phyloP scores from a whole-genome alignment of 2,797 vertebrate genomes.

The Melanotaenia boesemani region DNA sequence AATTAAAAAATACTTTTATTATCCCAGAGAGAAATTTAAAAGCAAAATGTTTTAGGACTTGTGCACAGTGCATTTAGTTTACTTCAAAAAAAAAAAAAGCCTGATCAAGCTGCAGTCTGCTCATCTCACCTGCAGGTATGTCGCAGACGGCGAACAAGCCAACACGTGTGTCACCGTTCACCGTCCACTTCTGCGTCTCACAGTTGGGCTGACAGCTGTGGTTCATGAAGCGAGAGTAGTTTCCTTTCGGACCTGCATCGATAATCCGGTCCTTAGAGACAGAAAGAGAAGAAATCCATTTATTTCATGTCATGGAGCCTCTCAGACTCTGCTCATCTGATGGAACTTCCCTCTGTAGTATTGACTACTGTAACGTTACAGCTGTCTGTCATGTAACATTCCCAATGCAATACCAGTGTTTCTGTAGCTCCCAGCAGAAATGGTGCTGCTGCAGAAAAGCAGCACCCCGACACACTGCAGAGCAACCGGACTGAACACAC shows the following conservation, averaged over 20 bases:
- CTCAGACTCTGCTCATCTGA: not conserved
- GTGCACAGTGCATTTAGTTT: too few relatives aligned
- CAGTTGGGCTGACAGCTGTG: constrained; percentile 99
- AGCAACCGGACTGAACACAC: constrained; percentile 55
- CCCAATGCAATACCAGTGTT: constrained; percentile 86
- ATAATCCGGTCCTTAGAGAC: constrained; percentile 92
- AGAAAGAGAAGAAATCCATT: not conserved
- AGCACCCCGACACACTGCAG: constrained; percentile 51
- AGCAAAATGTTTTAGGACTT: too few relatives aligned
- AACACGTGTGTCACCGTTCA: constrained; percentile 95
- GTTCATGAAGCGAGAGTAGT: constrained; percentile 99
- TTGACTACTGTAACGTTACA: constrained; percentile 80
- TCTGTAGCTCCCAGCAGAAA: constrained; percentile 78
- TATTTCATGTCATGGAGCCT: not conserved
- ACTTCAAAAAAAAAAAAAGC: too few relatives aligned
- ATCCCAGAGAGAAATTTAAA: too few relatives aligned
- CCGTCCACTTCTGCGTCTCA: constrained; percentile 98
- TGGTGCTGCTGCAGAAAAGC: constrained; percentile 56
- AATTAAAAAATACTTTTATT: too few relatives aligned
- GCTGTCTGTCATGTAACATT: constrained; percentile 72
- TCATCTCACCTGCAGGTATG: constrained; percentile 89
- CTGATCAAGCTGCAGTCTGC: too few relatives aligned
- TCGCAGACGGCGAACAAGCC: constrained; percentile 95
- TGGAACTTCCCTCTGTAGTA: constrained; percentile 67
- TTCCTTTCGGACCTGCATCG: constrained; percentile 97